These are phyloP conservation scores for Phrynocephalus versicolor DNA, from an alignment of 2,113 vertebrate genomes.

Conservation along the genomic window DNA sequence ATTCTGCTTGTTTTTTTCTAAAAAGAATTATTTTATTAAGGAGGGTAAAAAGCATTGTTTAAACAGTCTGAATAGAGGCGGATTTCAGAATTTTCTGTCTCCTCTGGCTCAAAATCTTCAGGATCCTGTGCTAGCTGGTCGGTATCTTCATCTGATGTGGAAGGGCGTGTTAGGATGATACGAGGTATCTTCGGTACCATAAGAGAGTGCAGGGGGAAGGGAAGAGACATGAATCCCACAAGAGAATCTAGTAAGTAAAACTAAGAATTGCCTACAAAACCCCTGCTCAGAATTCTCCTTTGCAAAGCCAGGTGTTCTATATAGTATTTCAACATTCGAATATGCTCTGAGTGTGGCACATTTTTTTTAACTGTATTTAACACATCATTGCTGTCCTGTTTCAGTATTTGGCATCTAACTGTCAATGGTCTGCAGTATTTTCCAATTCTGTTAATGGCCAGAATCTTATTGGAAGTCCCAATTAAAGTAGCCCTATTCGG, in stretches of 20 bases:
- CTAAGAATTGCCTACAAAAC: not conserved
- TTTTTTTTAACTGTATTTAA: not conserved
- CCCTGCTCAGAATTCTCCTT: no score
- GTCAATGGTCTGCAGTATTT: no score
- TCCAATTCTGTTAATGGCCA: no score
- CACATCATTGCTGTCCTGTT: no score
- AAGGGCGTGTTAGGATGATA: slow-evolving; percentile 86
- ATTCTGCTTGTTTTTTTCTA: slow-evolving; percentile 5
- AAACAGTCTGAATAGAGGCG: slow-evolving; percentile 61
- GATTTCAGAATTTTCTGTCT: slow-evolving; percentile 47
- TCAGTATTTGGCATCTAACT: no score
- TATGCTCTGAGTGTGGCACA: not conserved
- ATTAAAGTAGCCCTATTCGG: no score
- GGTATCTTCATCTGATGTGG: slow-evolving; percentile 83
- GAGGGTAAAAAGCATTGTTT: slow-evolving; percentile 75
- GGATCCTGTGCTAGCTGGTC: slow-evolving; percentile 74
- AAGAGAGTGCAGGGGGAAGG: slow-evolving; percentile 32
- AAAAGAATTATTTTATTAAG: slow-evolving; percentile 56
- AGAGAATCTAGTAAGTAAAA: not conserved
- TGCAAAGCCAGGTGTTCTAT: no score
- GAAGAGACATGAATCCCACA: slow-evolving; percentile 35
- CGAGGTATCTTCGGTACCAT: slow-evolving; percentile 77
- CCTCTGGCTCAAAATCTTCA: slow-evolving; percentile 59
- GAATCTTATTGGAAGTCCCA: no score
- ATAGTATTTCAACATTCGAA: not conserved